Conservation (phyloP, 2,113 vertebrate species). For the Ciconia maguari region DNA sequence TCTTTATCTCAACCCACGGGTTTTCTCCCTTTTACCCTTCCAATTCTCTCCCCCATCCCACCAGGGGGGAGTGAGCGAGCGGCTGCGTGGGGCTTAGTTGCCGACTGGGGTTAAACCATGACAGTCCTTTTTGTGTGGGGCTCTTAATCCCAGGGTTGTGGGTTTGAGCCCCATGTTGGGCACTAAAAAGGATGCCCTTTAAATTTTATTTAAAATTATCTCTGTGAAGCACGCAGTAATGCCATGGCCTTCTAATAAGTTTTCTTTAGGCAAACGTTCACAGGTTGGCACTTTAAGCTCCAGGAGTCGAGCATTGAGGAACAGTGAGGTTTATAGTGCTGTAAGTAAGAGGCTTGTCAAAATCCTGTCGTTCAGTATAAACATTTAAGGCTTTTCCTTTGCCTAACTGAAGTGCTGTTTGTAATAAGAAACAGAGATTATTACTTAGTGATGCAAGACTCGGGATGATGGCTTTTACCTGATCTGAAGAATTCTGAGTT, state of each 20-base stretch:
- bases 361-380: neutral
- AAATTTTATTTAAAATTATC: neutral
- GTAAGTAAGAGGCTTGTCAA: neutral
- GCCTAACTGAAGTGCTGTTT: neutral
- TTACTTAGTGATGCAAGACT: neutral
- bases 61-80: too few relatives aligned
- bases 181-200: too few relatives aligned
- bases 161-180: too few relatives aligned
- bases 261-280: constrained; percentile 8
- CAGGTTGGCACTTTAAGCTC: neutral
- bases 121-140: too few relatives aligned
- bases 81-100: too few relatives aligned
- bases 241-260: neutral
- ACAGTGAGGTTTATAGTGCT: neutral
- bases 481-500: neutral
- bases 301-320: neutral
- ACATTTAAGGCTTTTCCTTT: neutral
- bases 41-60: too few relatives aligned
- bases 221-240: neutral
- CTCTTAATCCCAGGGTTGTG: too few relatives aligned
- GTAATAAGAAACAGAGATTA: neutral
- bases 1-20: too few relatives aligned
- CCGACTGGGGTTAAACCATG: too few relatives aligned
- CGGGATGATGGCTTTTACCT: neutral
- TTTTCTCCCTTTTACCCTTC: too few relatives aligned